Percentiles rank a stretch among this genome's conserved stretches.
Conservation (phyloP, 2,888 invertebrate genomes). For the Sinelater perroti region DNA sequence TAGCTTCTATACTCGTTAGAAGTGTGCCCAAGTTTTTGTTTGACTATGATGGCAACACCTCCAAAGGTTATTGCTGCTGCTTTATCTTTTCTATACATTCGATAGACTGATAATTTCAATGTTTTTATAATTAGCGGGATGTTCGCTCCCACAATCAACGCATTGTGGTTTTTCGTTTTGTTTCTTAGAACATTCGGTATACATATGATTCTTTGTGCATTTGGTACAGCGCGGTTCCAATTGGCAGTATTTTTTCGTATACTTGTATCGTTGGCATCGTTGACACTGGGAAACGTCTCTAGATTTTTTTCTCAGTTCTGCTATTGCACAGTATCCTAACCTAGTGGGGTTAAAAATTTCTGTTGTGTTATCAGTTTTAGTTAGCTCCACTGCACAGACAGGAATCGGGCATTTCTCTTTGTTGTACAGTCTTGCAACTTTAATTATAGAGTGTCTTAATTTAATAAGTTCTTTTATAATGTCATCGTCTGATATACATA, state of each 20-base stretch:
- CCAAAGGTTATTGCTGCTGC: too few relatives aligned
- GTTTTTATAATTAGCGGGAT: constrained; percentile 9
- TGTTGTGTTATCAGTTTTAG: not conserved
- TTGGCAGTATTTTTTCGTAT: constrained; percentile 9
- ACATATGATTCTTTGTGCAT: constrained; percentile 9
- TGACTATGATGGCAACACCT: too few relatives aligned
- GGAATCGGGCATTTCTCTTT: constrained; percentile 17
- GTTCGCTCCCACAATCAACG: constrained; percentile 1
- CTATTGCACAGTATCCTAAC: not conserved
- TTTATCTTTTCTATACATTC: too few relatives aligned
- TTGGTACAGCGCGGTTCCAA: constrained; percentile 8
- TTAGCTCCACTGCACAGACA: constrained; percentile 5
- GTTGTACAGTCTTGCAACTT: constrained; percentile 2
- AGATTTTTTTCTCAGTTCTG: constrained; percentile 5
- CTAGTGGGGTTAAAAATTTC: constrained; percentile 13
- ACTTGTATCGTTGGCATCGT: constrained; percentile 1
- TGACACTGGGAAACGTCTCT: constrained; percentile 1
- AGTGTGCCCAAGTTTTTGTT: too few relatives aligned
- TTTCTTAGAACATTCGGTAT: constrained; percentile 8
- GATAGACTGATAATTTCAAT: too few relatives aligned
- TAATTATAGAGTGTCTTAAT: not conserved
- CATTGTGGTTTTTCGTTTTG: constrained; percentile 6
- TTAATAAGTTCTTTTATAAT: not conserved
- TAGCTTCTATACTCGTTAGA: too few relatives aligned
- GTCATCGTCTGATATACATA: not conserved